These are phyloP conservation scores for Calliphora vicina DNA, from an alignment of 1,140 invertebrate species.

Conservation along the genomic window DNA sequence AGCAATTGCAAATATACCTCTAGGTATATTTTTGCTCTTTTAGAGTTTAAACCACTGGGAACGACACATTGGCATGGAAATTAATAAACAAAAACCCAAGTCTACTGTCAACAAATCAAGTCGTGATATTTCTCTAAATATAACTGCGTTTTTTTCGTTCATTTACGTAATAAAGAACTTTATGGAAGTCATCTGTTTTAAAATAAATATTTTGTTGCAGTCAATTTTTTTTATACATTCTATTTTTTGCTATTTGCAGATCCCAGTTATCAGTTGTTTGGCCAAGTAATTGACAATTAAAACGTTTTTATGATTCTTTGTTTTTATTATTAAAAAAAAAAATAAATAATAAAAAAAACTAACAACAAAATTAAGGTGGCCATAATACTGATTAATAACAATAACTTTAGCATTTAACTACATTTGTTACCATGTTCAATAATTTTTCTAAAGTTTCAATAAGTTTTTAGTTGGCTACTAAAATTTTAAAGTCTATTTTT, in stretches of 20 bases:
- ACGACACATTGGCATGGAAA: too few species aligned
- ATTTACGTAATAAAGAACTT: not conserved
- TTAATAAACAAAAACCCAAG: too few species aligned
- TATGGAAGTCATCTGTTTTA: not conserved
- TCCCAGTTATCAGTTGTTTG: not conserved
- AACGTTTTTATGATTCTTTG: not conserved
- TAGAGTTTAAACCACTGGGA: too few species aligned
- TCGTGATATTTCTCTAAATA: too few species aligned
- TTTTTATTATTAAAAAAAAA: not conserved
- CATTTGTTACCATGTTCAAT: not conserved
- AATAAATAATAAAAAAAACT: not conserved
- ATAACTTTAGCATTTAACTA: not conserved
- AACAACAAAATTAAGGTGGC: not conserved
- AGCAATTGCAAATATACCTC: too few species aligned
- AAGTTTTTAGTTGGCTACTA: too few species aligned
- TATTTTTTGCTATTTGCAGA: not conserved
- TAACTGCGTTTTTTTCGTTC: not conserved
- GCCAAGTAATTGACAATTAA: not conserved
- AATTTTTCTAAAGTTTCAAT: not conserved
- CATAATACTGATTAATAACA: not conserved
- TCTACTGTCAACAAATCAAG: too few species aligned
- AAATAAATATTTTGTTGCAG: not conserved
- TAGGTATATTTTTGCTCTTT: too few species aligned
- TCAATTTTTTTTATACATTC: not conserved
- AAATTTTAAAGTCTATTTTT: too few species aligned